phyloP scores from a whole-genome alignment of 1,140 invertebrate genomes.

The Macrotrachela quadricornifera region DNA sequence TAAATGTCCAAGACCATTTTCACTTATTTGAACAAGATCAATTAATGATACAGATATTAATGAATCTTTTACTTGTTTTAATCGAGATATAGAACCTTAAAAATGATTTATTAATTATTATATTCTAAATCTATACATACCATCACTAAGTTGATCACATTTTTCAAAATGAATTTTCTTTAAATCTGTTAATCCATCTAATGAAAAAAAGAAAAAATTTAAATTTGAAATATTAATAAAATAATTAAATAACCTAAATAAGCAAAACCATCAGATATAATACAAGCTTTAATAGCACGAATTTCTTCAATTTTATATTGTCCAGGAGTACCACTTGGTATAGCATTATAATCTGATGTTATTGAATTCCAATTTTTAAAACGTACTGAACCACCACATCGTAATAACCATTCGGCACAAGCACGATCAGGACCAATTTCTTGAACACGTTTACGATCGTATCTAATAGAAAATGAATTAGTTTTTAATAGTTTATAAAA shows the following conservation, averaged over 20 bases:
- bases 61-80: constrained; percentile 31
- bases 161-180: constrained; percentile 42
- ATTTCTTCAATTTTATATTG: constrained; percentile 42
- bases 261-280: constrained; percentile 52
- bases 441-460: constrained; percentile 44
- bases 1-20: constrained; percentile 38
- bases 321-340: constrained; percentile 33
- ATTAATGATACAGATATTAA: constrained; percentile 42
- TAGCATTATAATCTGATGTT: constrained; percentile 45
- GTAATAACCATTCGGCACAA: constrained; percentile 70
- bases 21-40: constrained; percentile 43
- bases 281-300: constrained; percentile 49
- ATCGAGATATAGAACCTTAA: no score
- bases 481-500: no score
- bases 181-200: constrained; percentile 40
- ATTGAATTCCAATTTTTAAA: constrained; percentile 38
- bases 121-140: constrained; percentile 33
- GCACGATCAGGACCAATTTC: constrained; percentile 54
- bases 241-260: constrained; percentile 43
- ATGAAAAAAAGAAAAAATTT: constrained; percentile 10
- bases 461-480: no score
- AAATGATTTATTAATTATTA: no score
- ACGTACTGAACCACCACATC: constrained; percentile 52
- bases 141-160: constrained; percentile 44
- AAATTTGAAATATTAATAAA: background rate